phyloP scores from a whole-genome alignment of 2,888 invertebrate genomes.

The Cataglyphis cursor region DNA sequence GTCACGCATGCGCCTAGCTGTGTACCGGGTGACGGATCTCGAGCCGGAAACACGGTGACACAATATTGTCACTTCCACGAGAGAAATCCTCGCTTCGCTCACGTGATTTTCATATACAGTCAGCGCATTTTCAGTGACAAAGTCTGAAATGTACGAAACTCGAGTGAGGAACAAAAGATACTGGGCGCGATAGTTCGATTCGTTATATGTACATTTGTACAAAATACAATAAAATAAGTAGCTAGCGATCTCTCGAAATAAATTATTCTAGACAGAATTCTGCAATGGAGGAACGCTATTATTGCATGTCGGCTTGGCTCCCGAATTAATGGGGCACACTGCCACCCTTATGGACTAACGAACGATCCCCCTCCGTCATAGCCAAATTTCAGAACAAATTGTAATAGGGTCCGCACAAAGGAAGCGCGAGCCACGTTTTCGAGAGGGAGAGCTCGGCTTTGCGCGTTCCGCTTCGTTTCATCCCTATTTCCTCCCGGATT shows the following conservation, averaged over 20 bases:
- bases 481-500: constrained; percentile 31
- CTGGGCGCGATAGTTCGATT: background rate
- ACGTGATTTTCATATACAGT: constrained; percentile 24
- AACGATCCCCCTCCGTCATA: constrained; percentile 27
- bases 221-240: constrained; percentile 1
- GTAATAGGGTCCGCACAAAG: constrained; percentile 53
- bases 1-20: constrained; percentile 37
- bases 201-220: background rate
- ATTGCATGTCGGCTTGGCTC: constrained; percentile 14
- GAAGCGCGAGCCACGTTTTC: constrained; percentile 32
- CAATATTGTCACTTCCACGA: constrained; percentile 35
- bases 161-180: background rate
- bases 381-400: constrained; percentile 66
- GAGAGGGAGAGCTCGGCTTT: constrained; percentile 35
- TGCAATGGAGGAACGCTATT: constrained; percentile 27
- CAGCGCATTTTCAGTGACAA: background rate
- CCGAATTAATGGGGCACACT: constrained; percentile 50
- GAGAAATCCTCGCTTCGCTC: constrained; percentile 14
- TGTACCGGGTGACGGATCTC: constrained; percentile 4
- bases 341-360: constrained; percentile 18
- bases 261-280: background rate
- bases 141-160: background rate
- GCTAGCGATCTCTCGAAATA: constrained; percentile 5
- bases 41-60: constrained; percentile 46
- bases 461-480: constrained; percentile 60